A percentile compares a stretch with the other conserved stretches of the same genome.
Evolutionary conservation across 2,797 vertebrate genomes (phyloP).

Genomic region (Sebastes steindachneri): DNA sequence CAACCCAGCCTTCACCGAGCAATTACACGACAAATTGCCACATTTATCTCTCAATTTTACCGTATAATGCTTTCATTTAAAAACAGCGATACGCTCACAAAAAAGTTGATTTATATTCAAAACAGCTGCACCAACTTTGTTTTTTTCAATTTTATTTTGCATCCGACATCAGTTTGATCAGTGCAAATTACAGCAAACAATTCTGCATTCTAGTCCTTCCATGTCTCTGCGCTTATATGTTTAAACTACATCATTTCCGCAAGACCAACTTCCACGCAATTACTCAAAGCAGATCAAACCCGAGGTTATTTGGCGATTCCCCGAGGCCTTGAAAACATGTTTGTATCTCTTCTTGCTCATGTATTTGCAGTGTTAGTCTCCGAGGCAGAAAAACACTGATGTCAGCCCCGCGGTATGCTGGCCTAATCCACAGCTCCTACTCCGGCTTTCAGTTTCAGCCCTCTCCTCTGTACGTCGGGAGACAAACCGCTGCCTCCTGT

Average conservation of each 20-base stretch:
- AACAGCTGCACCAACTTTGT: neutral
- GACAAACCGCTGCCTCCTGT: conserved; percentile 23
- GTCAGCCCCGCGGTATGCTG: conserved; percentile 58
- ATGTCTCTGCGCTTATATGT: neutral
- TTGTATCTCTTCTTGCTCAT: conserved; percentile 34
- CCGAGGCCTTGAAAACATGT: conserved; percentile 26
- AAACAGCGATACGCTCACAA: conserved; percentile 10
- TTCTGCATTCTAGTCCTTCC: neutral
- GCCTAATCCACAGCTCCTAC: conserved; percentile 48
- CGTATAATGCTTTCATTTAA: conserved; percentile 42
- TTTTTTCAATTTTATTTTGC: neutral
- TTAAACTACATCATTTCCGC: conserved; percentile 22
- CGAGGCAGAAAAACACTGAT: conserved; percentile 62
- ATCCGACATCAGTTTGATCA: conserved; percentile 6
- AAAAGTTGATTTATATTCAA: conserved; percentile 5
- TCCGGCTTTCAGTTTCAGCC: conserved; percentile 19
- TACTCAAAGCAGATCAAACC: conserved; percentile 42
- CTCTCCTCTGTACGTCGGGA: conserved; percentile 22
- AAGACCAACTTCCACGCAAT: conserved; percentile 14
- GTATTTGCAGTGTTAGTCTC: conserved; percentile 48
- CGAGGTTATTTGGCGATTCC: conserved; percentile 27
- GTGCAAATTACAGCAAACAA: neutral
- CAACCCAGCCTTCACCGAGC: conserved; percentile 43
- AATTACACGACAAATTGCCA: conserved; percentile 75
- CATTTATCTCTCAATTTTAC: conserved; percentile 69